Evolutionary conservation across 2,888 invertebrate species (phyloP).

Genomic region (Lymantria monacha): DNA sequence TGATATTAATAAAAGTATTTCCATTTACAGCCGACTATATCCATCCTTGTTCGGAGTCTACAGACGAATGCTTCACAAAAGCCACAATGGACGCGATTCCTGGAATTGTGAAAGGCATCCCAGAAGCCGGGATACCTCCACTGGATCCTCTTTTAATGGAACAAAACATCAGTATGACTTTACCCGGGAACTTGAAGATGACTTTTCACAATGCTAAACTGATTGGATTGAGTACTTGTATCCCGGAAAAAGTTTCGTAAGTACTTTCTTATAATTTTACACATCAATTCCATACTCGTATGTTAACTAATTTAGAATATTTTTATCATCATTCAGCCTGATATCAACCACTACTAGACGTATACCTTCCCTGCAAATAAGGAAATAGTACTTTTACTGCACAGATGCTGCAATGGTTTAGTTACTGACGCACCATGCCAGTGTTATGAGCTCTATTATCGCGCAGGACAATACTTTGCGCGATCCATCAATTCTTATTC

Average conservation of each 20-base stretch:
- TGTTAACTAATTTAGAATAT: background rate
- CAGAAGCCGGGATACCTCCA: conserved; percentile 66
- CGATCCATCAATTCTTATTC: too few species aligned
- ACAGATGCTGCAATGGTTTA: too few species aligned
- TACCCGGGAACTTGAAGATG: conserved; percentile 72
- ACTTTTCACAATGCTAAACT: conserved; percentile 73
- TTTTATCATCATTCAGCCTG: too few species aligned
- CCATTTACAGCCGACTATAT: conserved; percentile 65
- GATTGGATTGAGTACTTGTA: conserved; percentile 61
- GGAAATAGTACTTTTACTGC: too few species aligned
- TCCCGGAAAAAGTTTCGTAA: conserved; percentile 75
- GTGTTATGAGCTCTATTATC: too few species aligned
- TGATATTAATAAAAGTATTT: too few species aligned
- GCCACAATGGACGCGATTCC: conserved; percentile 70
- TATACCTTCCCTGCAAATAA: too few species aligned
- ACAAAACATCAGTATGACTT: conserved; percentile 65
- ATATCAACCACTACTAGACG: too few species aligned
- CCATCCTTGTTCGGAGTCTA: conserved; percentile 66
- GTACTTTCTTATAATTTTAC: conserved; percentile 30
- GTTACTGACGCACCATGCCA: too few species aligned
- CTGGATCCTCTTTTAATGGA: conserved; percentile 67
- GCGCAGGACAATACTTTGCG: too few species aligned
- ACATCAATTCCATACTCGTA: background rate
- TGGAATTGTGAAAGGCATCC: conserved; percentile 70
- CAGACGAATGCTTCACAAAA: conserved; percentile 73